Evolutionary conservation across 30 jellyfish, hydroid and myxozoan genomes (phyloP), one percentile per base, ranked within the genome.

Genomic region (Aurelia aurita complex sp. Pacific): DNA sequence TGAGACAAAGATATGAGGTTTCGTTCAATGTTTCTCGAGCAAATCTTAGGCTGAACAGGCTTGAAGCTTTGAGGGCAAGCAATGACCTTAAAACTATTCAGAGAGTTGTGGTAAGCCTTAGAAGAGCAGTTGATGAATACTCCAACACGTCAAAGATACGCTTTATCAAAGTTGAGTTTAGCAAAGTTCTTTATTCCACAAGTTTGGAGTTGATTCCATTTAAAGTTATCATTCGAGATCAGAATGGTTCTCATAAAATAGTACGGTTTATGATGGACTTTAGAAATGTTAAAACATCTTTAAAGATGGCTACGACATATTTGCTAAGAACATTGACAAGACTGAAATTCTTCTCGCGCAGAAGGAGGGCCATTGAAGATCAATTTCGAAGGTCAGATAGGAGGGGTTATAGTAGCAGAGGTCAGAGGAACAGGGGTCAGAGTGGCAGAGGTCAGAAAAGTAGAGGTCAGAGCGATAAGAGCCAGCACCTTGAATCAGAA

Each of bases 111-210:
- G 50, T 36, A 34, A 72, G 36, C 14, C 60, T 94, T 29, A 17
- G 67, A 71, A 55, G 67, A 33, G 68, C 79, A 10, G 87, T 78
- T 16, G 74, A 88, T 60, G 76, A 64, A 66, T 18, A 38, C 14
- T 53, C 86, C 35, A 90, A 77, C 68, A 85, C 79, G 46, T 84
- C 98, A 46, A 72, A 38, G 16, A 73, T 94, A n/a, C 74, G 60
- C 3, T 80, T 94, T 34, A 61, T 70, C 78, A 77, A 78, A 69
- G 97, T 91, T 6, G 94, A 85, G 69, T 88, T 89, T 69, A 82
- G 68, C 66, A 57, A 80, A 10, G 77, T 70, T 34, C 52, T 82
- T 14, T 83, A 89, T 61, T 19, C 81, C 2, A 77, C 92, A 33
- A 65, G 67, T 12, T 36, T 64, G 19, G 59, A 42, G 43, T 17